These are phyloP conservation scores for Ceratina australensis DNA, from an alignment of 1,140 invertebrate genomes.

Conservation along the genomic window DNA sequence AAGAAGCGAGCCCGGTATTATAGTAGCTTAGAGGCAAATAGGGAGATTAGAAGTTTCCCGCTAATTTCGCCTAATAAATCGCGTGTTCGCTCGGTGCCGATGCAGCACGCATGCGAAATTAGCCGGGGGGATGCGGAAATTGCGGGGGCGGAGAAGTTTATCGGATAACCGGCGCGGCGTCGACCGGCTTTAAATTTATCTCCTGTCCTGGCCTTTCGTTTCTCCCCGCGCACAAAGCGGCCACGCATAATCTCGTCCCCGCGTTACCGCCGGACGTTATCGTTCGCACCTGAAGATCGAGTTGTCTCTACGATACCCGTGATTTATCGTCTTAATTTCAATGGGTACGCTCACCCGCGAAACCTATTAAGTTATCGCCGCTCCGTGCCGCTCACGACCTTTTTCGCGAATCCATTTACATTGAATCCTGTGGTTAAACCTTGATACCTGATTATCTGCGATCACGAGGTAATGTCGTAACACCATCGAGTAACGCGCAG, in stretches of 20 bases:
- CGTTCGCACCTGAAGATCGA: conserved; percentile 32
- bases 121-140: conserved; percentile 36
- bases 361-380: conserved; percentile 39
- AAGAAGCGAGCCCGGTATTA: conserved; percentile 1
- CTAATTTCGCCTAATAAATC: conserved; percentile 62
- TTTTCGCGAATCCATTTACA: conserved; percentile 17
- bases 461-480: conserved; percentile 13
- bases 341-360: not conserved
- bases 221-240: conserved; percentile 12
- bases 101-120: conserved; percentile 49
- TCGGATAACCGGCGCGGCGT: conserved; percentile 40
- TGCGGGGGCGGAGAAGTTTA: conserved; percentile 48
- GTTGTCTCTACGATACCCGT: conserved; percentile 31
- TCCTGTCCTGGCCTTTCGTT: conserved; percentile 37
- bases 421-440: not conserved
- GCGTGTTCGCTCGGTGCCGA: conserved; percentile 25
- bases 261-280: conserved; percentile 13
- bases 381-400: not conserved
- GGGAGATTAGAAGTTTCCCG: conserved; percentile 58
- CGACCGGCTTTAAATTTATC: conserved; percentile 48
- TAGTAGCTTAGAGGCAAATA: conserved; percentile 52
- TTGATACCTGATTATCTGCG: conserved; percentile 16
- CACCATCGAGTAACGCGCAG: not conserved
- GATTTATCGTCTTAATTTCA: conserved; percentile 49
- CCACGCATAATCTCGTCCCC: conserved; percentile 34